Percentiles rank a stretch among this genome's conserved stretches.
Conservation (phyloP, 2,113 vertebrate species). For the Raja brachyura region DNA sequence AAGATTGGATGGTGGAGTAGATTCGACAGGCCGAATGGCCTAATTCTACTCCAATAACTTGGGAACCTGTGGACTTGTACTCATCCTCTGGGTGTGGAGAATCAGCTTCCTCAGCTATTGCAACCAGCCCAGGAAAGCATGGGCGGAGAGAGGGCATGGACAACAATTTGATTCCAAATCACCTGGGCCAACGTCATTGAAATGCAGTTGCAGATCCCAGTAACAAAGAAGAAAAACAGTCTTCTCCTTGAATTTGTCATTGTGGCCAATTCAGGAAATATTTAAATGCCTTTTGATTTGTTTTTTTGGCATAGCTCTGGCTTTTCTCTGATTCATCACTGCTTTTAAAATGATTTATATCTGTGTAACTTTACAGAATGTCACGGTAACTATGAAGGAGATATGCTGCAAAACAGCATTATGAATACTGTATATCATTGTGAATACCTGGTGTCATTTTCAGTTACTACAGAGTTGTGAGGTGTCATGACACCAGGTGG, state of each 20-base stretch:
- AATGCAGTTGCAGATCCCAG: not conserved
- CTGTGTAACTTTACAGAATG: not conserved
- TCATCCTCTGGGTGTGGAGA: too few species aligned
- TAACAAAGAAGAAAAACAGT: not conserved
- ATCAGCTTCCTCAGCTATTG: too few species aligned
- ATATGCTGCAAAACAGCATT: too few species aligned
- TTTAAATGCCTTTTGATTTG: not conserved
- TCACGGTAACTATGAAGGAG: not conserved
- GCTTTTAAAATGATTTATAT: not conserved
- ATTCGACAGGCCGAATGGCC: too few species aligned
- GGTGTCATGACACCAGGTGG: not conserved
- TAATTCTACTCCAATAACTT: too few species aligned
- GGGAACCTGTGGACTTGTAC: too few species aligned
- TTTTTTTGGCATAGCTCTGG: not conserved
- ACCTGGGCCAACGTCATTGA: too few species aligned
- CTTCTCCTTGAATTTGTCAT: not conserved
- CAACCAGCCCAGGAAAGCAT: too few species aligned
- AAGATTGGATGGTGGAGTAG: too few species aligned
- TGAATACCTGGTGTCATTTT: not conserved
- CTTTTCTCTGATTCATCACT: not conserved
- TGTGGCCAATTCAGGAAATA: not conserved
- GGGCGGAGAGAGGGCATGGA: too few species aligned
- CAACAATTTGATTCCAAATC: too few species aligned
- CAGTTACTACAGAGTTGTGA: not conserved
- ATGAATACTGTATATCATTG: not conserved